phyloP scores from a whole-genome alignment of 2,888 invertebrate species.

The Spodoptera picta region DNA sequence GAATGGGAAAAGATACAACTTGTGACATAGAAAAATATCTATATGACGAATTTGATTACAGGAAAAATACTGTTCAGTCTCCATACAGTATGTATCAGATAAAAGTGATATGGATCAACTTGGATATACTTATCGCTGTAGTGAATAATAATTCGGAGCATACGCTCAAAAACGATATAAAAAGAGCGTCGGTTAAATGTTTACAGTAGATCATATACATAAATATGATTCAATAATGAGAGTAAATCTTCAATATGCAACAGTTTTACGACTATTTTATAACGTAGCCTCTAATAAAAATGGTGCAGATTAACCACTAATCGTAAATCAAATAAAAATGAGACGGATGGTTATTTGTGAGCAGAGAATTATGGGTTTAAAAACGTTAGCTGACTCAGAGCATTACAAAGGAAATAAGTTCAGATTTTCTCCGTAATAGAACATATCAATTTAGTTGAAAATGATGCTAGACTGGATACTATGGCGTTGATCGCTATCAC shows the following conservation, averaged over 20 bases:
- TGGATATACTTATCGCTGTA: constrained; percentile 46
- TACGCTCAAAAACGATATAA: constrained; percentile 11
- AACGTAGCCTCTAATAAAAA: constrained; percentile 24
- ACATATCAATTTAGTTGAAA: constrained; percentile 1
- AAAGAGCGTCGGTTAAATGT: constrained; percentile 2
- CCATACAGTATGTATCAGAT: constrained; percentile 40
- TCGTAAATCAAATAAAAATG: constrained; percentile 44
- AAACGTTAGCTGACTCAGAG: constrained; percentile 6
- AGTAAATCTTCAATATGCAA: constrained; percentile 32
- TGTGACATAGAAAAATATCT: constrained; percentile 26
- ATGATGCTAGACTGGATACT: background rate
- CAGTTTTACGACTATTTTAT: constrained; percentile 29
- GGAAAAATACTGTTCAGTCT: constrained; percentile 35
- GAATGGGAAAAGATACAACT: constrained; percentile 3
- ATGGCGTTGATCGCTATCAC: constrained; percentile 7
- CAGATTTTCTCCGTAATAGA: background rate
- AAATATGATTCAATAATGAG: constrained; percentile 31
- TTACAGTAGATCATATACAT: constrained; percentile 1
- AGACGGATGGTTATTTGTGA: constrained; percentile 25
- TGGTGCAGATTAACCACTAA: constrained; percentile 18
- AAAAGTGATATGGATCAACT: constrained; percentile 46
- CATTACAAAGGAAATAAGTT: background rate
- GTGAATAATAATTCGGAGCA: constrained; percentile 20
- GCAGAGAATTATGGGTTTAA: constrained; percentile 26
- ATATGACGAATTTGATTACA: constrained; percentile 33